Conservation (phyloP, 2,797 vertebrate species). For the Lacerta viridis region DNA sequence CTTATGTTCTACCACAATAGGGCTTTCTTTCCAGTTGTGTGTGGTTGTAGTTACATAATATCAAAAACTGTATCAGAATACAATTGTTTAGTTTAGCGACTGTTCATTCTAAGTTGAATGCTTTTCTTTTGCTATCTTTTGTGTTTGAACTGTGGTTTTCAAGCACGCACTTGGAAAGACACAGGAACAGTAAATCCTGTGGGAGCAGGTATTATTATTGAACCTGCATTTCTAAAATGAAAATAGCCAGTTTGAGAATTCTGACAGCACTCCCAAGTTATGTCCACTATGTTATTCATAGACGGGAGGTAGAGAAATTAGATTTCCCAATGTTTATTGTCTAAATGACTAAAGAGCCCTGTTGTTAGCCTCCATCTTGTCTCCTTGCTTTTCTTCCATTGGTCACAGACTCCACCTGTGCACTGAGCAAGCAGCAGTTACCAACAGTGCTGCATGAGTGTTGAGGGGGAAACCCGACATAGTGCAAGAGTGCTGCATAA, state of each 20-base stretch:
- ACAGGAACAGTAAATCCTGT: neutral
- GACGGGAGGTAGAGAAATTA: neutral
- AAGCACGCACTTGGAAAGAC: neutral
- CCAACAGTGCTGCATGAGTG: neutral
- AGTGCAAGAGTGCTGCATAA: neutral
- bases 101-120: neutral
- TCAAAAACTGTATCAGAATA: neutral
- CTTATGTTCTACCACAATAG: too few relatives aligned
- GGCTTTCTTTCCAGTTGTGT: neutral
- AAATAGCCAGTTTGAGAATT: slow-evolving; percentile 3
- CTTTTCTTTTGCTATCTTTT: neutral
- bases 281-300: neutral
- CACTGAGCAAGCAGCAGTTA: neutral
- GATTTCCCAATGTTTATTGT: neutral
- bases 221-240: neutral
- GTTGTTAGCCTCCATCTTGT: neutral
- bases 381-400: neutral
- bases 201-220: neutral
- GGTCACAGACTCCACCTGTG: neutral
- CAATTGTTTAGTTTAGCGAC: neutral
- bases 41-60: neutral
- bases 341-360: neutral
- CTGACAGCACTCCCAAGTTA: slow-evolving; percentile 7
- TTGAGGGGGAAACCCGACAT: neutral
- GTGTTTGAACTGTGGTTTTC: neutral